Evolutionary conservation across 2,888 invertebrate species (phyloP).

Genomic region (Halocaridina rubra): DNA sequence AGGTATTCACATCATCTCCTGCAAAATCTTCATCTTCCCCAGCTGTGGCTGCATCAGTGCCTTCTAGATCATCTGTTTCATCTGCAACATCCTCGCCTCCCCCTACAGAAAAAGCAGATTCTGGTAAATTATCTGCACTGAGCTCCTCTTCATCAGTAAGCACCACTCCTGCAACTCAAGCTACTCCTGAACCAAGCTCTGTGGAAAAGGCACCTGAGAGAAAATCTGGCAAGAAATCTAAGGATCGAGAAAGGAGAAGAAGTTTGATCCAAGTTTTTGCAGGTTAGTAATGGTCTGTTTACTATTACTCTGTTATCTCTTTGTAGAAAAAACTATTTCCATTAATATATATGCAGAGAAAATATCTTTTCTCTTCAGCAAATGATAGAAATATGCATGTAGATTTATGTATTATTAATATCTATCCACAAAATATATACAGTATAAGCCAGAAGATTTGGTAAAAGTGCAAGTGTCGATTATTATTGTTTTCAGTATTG

Average conservation of each 20-base stretch:
- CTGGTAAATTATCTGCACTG: background rate
- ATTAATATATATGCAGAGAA: no score
- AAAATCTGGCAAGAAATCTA: slow-evolving; percentile 53
- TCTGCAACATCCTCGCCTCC: background rate
- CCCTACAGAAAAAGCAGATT: background rate
- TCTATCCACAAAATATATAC: no score
- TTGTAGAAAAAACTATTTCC: no score
- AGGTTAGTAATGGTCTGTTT: no score
- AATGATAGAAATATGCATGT: no score
- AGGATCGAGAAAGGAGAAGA: slow-evolving; percentile 60
- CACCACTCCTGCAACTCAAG: slow-evolving; percentile 18
- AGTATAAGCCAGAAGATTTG: no score
- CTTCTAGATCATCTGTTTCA: background rate
- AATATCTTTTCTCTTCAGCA: no score
- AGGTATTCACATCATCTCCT: slow-evolving; percentile 46
- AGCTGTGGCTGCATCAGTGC: background rate
- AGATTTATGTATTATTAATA: no score
- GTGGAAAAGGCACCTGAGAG: slow-evolving; percentile 32
- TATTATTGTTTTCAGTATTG: no score
- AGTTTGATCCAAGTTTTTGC: slow-evolving; percentile 63
- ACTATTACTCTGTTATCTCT: no score
- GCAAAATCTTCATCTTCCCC: background rate
- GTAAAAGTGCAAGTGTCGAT: no score
- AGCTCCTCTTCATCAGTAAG: background rate
- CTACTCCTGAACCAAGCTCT: slow-evolving; percentile 9